Evolutionary conservation across 2,888 invertebrate genomes (phyloP).

Genomic region (Chrysopilus asiliformis): DNA sequence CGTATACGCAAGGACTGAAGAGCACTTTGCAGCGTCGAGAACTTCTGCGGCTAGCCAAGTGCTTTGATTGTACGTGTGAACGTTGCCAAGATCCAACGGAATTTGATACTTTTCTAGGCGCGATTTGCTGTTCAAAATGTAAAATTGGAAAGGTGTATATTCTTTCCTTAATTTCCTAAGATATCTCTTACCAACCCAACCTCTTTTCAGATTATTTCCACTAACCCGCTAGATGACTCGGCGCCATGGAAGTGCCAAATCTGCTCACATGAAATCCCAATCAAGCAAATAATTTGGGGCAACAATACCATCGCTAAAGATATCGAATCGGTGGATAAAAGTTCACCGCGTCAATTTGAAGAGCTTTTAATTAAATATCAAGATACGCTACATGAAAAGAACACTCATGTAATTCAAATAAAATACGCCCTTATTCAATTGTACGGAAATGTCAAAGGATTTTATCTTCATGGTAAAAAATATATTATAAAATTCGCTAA

Average conservation of each 20-base stretch:
- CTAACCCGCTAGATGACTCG: slow-evolving; percentile 44
- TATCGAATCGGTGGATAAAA: slow-evolving; percentile 41
- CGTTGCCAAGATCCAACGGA: slow-evolving; percentile 60
- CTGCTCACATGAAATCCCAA: slow-evolving; percentile 44
- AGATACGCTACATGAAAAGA: slow-evolving; percentile 49
- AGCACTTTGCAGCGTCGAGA: slow-evolving; percentile 52
- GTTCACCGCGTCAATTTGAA: slow-evolving; percentile 43
- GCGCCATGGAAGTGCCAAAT: slow-evolving; percentile 52
- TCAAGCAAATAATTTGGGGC: slow-evolving; percentile 46
- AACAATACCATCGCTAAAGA: slow-evolving; percentile 49
- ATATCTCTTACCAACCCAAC: slow-evolving; percentile 11
- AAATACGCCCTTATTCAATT: slow-evolving; percentile 56
- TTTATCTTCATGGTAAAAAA: slow-evolving; percentile 38
- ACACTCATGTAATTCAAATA: slow-evolving; percentile 52
- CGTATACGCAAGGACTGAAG: slow-evolving; percentile 57
- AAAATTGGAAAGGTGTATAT: slow-evolving; percentile 35
- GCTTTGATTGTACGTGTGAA: slow-evolving; percentile 52
- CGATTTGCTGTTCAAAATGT: slow-evolving; percentile 50
- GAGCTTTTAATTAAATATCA: slow-evolving; percentile 49
- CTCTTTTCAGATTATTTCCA: slow-evolving; percentile 43
- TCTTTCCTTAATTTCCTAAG: neutral
- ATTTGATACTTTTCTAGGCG: slow-evolving; percentile 47
- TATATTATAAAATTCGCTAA: neutral
- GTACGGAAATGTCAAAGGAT: slow-evolving; percentile 49
- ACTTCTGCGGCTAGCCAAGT: slow-evolving; percentile 48